A percentile compares a stretch with the other conserved stretches of the same genome.
Conservation (phyloP, 2,797 vertebrate species). For the Neostethus bicornis region DNA sequence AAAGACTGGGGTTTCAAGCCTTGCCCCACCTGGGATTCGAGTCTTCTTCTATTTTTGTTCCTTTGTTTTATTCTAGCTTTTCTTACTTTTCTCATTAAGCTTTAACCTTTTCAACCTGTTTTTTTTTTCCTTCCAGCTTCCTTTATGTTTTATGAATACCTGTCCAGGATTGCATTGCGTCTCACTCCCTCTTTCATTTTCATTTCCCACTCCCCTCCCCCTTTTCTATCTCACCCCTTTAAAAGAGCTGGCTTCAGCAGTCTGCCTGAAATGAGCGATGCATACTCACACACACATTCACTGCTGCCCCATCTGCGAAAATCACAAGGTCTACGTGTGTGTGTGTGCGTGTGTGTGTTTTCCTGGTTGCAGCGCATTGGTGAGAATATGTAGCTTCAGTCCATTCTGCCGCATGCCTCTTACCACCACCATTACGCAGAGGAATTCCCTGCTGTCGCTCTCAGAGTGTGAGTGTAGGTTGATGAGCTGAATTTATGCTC, state of each 20-base stretch:
- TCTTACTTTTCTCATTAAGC: no score
- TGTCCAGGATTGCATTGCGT: slow-evolving; percentile 24
- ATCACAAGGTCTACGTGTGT: slow-evolving; percentile 47
- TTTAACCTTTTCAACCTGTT: neutral
- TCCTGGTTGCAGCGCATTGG: slow-evolving; percentile 56
- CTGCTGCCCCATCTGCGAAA: slow-evolving; percentile 41
- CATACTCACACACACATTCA: slow-evolving; percentile 48
- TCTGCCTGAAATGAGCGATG: slow-evolving; percentile 57
- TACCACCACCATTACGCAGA: slow-evolving; percentile 69
- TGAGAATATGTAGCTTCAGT: slow-evolving; percentile 60
- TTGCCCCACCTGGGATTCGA: no score
- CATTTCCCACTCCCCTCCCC: neutral
- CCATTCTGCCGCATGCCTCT: slow-evolving; percentile 74
- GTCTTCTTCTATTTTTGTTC: no score
- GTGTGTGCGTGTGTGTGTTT: slow-evolving; percentile 20
- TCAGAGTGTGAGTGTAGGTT: slow-evolving; percentile 41
- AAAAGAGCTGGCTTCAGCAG: slow-evolving; percentile 77
- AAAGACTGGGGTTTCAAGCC: no score
- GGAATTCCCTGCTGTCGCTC: slow-evolving; percentile 73
- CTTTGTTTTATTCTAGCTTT: neutral
- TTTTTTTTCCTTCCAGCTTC: neutral
- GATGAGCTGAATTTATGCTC: slow-evolving; percentile 52
- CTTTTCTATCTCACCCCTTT: slow-evolving; percentile 31
- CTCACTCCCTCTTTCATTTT: slow-evolving; percentile 9
- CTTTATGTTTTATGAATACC: slow-evolving; percentile 37